These are phyloP conservation scores for Lamproptera curius DNA, from an alignment of 2,888 invertebrate genomes.

Conservation along the genomic window DNA sequence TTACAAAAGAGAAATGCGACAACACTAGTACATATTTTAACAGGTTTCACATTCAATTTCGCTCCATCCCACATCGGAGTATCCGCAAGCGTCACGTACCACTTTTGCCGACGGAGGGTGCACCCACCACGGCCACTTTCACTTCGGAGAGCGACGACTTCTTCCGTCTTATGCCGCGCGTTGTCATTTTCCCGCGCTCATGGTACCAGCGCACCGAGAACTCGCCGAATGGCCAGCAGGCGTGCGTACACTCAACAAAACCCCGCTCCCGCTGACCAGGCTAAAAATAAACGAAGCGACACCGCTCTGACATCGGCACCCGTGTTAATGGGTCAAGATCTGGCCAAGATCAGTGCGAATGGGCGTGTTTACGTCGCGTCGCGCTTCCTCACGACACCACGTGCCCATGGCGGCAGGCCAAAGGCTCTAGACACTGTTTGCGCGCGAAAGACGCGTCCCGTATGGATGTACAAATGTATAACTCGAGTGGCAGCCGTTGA, in stretches of 20 bases:
- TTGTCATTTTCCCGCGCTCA: slow-evolving; percentile 78
- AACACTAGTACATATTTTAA: too few species aligned
- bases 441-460: slow-evolving; percentile 18
- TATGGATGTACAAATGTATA: not conserved
- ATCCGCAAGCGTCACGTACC: slow-evolving; percentile 78
- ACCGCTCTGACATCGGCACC: slow-evolving; percentile 67
- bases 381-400: slow-evolving; percentile 49
- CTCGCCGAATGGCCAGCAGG: slow-evolving; percentile 41
- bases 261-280: slow-evolving; percentile 50
- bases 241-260: slow-evolving; percentile 45
- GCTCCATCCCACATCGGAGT: too few species aligned
- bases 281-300: slow-evolving; percentile 72
- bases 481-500: not conserved
- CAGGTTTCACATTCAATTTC: too few species aligned
- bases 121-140: slow-evolving; percentile 93
- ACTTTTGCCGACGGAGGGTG: slow-evolving; percentile 94
- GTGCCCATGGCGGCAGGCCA: slow-evolving; percentile 47
- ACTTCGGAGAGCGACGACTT: slow-evolving; percentile 94
- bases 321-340: slow-evolving; percentile 77
- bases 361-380: slow-evolving; percentile 61
- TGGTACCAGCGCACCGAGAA: slow-evolving; percentile 34
- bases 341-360: slow-evolving; percentile 75
- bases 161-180: slow-evolving; percentile 91
- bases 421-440: slow-evolving; percentile 30
- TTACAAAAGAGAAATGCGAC: too few species aligned